Percentiles rank a stretch among this genome's conserved stretches.
These are phyloP conservation scores for Fulmarus glacialis DNA, from an alignment of 2,113 vertebrate species.

Conservation along the genomic window DNA sequence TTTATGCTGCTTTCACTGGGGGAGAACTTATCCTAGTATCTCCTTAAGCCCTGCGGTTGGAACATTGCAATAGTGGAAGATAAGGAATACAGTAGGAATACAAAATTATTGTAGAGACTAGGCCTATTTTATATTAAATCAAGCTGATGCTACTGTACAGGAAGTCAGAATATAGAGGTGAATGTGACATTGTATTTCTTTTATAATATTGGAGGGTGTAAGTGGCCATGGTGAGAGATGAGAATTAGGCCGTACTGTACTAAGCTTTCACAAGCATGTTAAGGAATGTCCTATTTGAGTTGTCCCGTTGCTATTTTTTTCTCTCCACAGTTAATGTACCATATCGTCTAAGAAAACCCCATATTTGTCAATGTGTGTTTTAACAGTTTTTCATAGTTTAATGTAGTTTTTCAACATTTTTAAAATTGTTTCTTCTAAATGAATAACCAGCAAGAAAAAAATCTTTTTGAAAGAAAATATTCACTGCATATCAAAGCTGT, in stretches of 20 bases:
- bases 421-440: background rate
- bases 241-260: background rate
- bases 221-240: background rate
- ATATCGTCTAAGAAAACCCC: background rate
- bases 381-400: background rate
- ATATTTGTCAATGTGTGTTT: fast-evolving
- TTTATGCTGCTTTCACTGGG: background rate
- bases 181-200: background rate
- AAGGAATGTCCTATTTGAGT: background rate
- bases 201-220: background rate
- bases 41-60: background rate
- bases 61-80: too few relatives aligned
- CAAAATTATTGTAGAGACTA: background rate
- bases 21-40: fast-evolving
- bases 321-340: fast-evolving
- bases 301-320: background rate
- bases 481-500: background rate
- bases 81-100: fast-evolving
- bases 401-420: fast-evolving
- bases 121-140: background rate
- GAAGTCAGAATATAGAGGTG: background rate
- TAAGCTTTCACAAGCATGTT: background rate
- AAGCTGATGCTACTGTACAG: background rate
- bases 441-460: background rate
- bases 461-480: background rate